phyloP scores from a whole-genome alignment of 2,888 invertebrate genomes.

The Cataglyphis rosenhaueri region DNA sequence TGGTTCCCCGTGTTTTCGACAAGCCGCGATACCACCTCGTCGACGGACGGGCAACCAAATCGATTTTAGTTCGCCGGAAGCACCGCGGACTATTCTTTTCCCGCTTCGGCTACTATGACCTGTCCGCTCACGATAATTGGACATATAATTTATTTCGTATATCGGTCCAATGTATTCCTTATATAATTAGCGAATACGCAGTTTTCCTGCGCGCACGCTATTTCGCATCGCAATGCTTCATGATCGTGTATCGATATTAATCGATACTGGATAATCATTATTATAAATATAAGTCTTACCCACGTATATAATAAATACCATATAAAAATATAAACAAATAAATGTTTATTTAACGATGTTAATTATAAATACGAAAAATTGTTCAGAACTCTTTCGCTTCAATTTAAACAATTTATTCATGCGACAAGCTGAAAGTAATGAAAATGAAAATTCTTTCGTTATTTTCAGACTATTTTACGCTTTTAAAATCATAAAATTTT shows the following conservation, averaged over 20 bases:
- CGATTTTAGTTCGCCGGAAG: conserved; percentile 49
- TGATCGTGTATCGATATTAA: not conserved
- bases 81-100: conserved; percentile 50
- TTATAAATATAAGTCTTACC: not conserved
- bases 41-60: not conserved
- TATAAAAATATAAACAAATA: not conserved
- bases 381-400: not conserved
- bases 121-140: conserved; percentile 73
- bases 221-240: not conserved
- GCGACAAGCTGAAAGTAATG: not conserved
- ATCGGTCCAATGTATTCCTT: conserved; percentile 71
- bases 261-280: not conserved
- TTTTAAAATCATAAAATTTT: not conserved
- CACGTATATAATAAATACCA: not conserved
- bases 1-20: not conserved
- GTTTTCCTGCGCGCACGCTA: conserved; percentile 50
- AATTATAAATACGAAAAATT: not conserved
- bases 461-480: not conserved
- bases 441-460: not conserved
- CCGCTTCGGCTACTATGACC: conserved; percentile 31
- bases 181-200: conserved; percentile 72
- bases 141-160: conserved; percentile 77
- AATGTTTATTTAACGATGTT: not conserved
- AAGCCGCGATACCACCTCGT: conserved; percentile 16
- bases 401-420: not conserved